These are phyloP conservation scores for Drosophila ambigua DNA, from an alignment of 1,140 invertebrate genomes.

Conservation along the genomic window DNA sequence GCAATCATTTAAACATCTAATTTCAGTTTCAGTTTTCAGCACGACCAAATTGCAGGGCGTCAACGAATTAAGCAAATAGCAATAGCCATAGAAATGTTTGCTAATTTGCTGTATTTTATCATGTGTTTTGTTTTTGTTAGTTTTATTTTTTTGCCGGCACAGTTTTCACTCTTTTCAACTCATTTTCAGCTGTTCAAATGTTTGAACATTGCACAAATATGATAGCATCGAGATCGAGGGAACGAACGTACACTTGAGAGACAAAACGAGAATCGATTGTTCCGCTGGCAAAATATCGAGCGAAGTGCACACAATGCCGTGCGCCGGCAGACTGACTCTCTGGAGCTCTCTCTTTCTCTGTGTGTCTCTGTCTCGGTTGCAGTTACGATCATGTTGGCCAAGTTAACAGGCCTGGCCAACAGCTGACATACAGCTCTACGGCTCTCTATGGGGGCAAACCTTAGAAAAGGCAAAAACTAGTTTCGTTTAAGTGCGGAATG, in stretches of 20 bases:
- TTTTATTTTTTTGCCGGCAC: slow-evolving; percentile 31
- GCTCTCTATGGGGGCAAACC: slow-evolving; percentile 34
- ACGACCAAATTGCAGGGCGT: slow-evolving; percentile 61
- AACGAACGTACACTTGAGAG: slow-evolving; percentile 21
- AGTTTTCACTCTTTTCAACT: slow-evolving; percentile 36
- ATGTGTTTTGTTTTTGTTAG: slow-evolving; percentile 15
- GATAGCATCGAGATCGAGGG: background rate
- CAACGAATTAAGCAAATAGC: slow-evolving; percentile 75
- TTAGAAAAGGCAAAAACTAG: slow-evolving; percentile 59
- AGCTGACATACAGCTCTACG: slow-evolving; percentile 50
- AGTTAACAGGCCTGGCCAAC: slow-evolving; percentile 57
- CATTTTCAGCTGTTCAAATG: slow-evolving; percentile 66
- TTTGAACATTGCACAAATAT: slow-evolving; percentile 40
- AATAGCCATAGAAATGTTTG: slow-evolving; percentile 55
- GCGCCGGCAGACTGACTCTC: slow-evolving; percentile 70
- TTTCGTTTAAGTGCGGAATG: slow-evolving; percentile 65
- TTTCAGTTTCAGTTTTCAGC: slow-evolving; percentile 45
- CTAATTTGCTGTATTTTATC: slow-evolving; percentile 36
- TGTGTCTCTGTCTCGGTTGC: slow-evolving; percentile 30
- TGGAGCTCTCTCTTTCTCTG: background rate
- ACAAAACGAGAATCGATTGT: slow-evolving; percentile 40
- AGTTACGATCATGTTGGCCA: slow-evolving; percentile 53
- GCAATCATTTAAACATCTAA: slow-evolving; percentile 48
- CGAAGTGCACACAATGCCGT: slow-evolving; percentile 71
- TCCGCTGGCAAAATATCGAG: slow-evolving; percentile 57